These are phyloP conservation scores for Lysandra coridon DNA, from an alignment of 2,888 invertebrate species.

Conservation along the genomic window DNA sequence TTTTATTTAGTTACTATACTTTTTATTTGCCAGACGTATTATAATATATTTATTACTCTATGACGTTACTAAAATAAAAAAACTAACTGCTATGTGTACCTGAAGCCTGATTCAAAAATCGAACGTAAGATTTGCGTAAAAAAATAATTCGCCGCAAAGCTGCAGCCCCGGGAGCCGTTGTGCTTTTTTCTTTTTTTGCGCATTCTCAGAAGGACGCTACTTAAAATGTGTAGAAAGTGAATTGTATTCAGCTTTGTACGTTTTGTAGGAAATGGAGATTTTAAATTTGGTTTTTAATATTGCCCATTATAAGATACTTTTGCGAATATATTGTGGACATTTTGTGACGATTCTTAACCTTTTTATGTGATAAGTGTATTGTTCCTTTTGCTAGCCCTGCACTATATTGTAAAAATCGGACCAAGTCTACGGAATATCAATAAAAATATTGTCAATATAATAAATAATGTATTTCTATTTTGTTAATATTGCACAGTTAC, in stretches of 20 bases:
- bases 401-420: neutral
- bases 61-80: too few relatives aligned
- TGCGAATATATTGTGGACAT: constrained; percentile 10
- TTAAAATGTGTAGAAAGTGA: constrained; percentile 59
- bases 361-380: neutral
- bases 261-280: constrained; percentile 22
- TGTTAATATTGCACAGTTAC: too few relatives aligned
- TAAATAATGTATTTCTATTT: too few relatives aligned
- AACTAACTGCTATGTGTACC: neutral
- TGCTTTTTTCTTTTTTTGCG: constrained; percentile 43
- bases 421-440: neutral
- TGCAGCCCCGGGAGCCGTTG: constrained; percentile 51
- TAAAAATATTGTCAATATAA: neutral
- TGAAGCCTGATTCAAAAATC: neutral
- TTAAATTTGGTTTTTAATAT: constrained; percentile 21
- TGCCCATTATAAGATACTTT: neutral
- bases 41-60: too few relatives aligned
- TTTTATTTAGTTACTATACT: neutral
- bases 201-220: constrained; percentile 67
- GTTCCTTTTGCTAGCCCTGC: neutral
- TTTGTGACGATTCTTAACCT: neutral
- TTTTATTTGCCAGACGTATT: neutral
- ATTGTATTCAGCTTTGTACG: constrained; percentile 34
- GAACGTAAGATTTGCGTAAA: constrained; percentile 22
- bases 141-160: constrained; percentile 24